Base-by-base conservation (phyloP, 2,113 vertebrate species). In the Crocuta crocuta region DNA sequence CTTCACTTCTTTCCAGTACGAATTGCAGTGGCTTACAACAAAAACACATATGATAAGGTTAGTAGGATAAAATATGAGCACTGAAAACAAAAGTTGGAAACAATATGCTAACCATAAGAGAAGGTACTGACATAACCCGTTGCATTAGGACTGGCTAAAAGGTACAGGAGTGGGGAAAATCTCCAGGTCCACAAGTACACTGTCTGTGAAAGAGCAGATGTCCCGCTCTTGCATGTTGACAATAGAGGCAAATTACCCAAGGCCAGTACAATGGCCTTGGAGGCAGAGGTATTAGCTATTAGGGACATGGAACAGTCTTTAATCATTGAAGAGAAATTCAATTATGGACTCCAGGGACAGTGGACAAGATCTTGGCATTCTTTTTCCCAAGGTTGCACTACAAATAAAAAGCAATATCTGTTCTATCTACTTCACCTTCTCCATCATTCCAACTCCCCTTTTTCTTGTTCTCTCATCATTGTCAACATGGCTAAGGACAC, bases 51-150 rank as follows among this genome's bases (percentile, higher is more conserved):
- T 70, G 70, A n/a, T 82, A 15, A 71, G 24, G 5, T 63, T 66
- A 86, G 35, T n/a, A 89, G 61, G 58, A 71, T 94, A 87, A 94
- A 97, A 79, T 15, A 74, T 74, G 43, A 80, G n/a, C 53, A 83
- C 79, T 26, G 58, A 50, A 48, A 43, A 39, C 35, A 91, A 91
- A 94, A 65, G n/a, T 55, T 76, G 43, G 66, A 78, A 96, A 28
- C 7, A 79, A 71, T 53, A 80, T 63, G 24, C 66, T 89, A 89
- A 70, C 48, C 26, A 0, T 78, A 89, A 93, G 74, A 89, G 55
- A 91, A 68, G 65, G 23, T 7, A 21, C 58, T 81, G 81, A 61
- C 63, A 74, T 58, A 89, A 61, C 28, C 71, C 85, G 39, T 24
- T 48, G 53, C 11, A 66, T 84, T 70, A 39, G 26, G 28, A 89